Evolutionary conservation across 2,797 vertebrate species (phyloP).

Genomic region (Anabas testudineus): DNA sequence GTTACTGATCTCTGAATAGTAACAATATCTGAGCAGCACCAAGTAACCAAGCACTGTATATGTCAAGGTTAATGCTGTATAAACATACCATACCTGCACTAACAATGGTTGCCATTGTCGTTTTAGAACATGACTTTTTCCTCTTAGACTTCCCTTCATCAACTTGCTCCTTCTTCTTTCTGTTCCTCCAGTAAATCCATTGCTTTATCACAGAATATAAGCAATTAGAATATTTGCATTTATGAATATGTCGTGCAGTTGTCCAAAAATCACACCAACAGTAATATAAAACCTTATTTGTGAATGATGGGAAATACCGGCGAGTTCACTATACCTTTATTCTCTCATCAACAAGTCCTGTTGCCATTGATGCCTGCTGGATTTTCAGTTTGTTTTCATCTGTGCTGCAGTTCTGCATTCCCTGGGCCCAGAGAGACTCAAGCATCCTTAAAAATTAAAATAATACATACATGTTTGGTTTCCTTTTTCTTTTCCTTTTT

Average conservation of each 20-base stretch:
- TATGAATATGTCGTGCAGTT: too few species aligned
- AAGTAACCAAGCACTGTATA: too few species aligned
- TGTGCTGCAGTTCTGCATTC: neutral
- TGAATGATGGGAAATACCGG: too few species aligned
- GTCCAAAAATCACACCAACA: too few species aligned
- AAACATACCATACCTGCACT: neutral
- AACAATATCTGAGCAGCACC: too few species aligned
- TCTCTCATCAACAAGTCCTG: neutral
- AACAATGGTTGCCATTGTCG: neutral
- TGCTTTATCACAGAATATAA: neutral
- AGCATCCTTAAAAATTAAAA: neutral
- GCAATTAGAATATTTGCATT: neutral
- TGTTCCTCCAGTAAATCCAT: constrained; percentile 1
- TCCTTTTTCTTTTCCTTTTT: too few species aligned
- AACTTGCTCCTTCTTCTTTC: neutral
- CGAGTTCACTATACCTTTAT: neutral
- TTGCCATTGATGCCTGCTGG: neutral
- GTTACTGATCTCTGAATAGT: too few species aligned
- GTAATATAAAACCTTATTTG: too few species aligned
- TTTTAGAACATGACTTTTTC: neutral
- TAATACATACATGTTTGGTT: neutral
- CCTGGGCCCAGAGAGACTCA: constrained; percentile 1
- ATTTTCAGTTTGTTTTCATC: neutral
- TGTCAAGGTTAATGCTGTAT: too few species aligned
- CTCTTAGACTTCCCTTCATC: neutral